Base-by-base conservation (phyloP, 2,888 invertebrate species). In the Drosophila ezoana region DNA sequence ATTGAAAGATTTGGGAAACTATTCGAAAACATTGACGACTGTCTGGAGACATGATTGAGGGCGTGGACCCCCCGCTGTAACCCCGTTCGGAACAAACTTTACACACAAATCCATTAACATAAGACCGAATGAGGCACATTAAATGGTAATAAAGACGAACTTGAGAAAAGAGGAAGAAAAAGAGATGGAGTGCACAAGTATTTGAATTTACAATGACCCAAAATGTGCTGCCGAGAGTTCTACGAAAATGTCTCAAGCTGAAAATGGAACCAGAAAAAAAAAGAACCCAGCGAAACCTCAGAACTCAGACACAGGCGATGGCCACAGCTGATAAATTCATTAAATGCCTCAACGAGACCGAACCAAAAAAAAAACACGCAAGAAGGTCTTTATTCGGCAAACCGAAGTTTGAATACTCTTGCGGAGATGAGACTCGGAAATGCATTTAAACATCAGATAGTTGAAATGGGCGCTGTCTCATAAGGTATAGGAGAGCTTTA, bases 271-370 rank as follows among this genome's bases (percentile, higher is more conserved):
- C 76, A 28, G n/a, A 54, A 43, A 6, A 43, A 38, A 11, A 41
- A 32, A 37, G 13, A 53, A 33, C 14, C 28, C 43, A 58, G 14
- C 37, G 44, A 40, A 61, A 56, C 47, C 52, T 52, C 35, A 47
- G 67, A 63, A 49, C 64, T 53, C 57, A 73, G 57, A 58, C 38
- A 58, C 59, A 54, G 61, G 60, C 67, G 82, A 85, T 85, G 79
- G 73, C 69, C 69, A 66, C 87, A 87, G 80, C 85, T 82, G 87
- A 85, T 84, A 87, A 87, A 84, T 87, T 85, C 87, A 82, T 84
- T 87, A 79, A 81, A 87, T 72, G 72, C 72, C 59, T 66, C 57
- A 68, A 60, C 67, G 59, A 69, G 51, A 65, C 54, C 49, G 40
- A 45, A 62, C 40, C 44, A 35, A 45, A 33, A 52, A n/a, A 37